phyloP scores from a whole-genome alignment of 2,888 invertebrate species.

The Hoplodrina ambigua region DNA sequence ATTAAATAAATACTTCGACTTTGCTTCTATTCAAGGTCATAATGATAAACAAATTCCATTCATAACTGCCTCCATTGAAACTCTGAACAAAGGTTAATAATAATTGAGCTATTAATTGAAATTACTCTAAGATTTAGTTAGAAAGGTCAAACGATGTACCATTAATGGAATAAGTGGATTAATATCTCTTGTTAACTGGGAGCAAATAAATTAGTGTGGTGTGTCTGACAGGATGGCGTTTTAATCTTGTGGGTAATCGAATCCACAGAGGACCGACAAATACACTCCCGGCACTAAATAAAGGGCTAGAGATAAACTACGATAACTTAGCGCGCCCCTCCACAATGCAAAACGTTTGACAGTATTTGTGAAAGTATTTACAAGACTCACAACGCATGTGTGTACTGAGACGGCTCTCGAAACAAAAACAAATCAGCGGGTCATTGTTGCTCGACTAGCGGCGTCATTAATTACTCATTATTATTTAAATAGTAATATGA shows the following conservation, averaged over 20 bases:
- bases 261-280: not conserved
- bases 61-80: constrained; percentile 20
- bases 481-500: too few species aligned
- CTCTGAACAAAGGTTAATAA: constrained; percentile 24
- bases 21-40: not conserved
- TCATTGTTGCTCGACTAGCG: too few species aligned
- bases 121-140: constrained; percentile 12
- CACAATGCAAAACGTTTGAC: too few species aligned
- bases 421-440: too few species aligned
- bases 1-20: not conserved
- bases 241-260: constrained; percentile 9
- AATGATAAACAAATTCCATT: constrained; percentile 37
- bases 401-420: too few species aligned
- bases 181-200: constrained; percentile 1
- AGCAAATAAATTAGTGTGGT: not conserved
- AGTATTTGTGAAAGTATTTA: too few species aligned
- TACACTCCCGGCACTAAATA: not conserved
- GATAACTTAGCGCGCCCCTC: too few species aligned
- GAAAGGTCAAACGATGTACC: constrained; percentile 11
- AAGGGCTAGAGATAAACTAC: too few species aligned
- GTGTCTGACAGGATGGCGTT: constrained; percentile 13
- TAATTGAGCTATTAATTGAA: constrained; percentile 12
- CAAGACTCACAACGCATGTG: too few species aligned
- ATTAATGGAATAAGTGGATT: constrained; percentile 8
- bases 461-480: too few species aligned